Percentiles rank a stretch among this genome's conserved stretches.
These are phyloP conservation scores for Nycticebus coucang DNA, from an alignment of 2,113 vertebrate genomes.

Conservation along the genomic window DNA sequence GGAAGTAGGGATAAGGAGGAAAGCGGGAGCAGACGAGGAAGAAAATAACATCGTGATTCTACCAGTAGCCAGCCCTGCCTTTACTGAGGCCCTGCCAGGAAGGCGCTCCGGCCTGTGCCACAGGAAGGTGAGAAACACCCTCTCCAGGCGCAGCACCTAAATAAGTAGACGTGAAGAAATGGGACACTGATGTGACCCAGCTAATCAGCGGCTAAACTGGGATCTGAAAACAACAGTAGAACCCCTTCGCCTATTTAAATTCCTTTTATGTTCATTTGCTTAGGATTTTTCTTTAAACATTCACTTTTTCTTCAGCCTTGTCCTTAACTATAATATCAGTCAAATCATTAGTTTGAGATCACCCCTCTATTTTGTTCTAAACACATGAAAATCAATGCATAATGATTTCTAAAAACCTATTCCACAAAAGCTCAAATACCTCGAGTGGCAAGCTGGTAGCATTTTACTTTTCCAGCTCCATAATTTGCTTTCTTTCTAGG, in stretches of 20 bases:
- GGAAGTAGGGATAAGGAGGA: not conserved
- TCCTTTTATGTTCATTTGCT: not conserved
- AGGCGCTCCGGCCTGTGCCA: fast-evolving
- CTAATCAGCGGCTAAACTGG: not conserved
- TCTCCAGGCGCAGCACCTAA: fast-evolving
- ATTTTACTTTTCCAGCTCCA: not conserved
- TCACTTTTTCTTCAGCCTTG: not conserved
- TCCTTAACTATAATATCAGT: not conserved
- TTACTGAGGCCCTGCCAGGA: not conserved
- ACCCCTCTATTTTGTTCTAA: not conserved
- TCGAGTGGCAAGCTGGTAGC: not conserved
- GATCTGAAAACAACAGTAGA: not conserved
- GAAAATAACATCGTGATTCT: not conserved
- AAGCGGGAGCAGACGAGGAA: not conserved
- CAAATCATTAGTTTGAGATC: not conserved
- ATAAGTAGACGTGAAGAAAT: not conserved
- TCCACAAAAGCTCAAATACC: not conserved
- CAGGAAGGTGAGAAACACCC: fast-evolving
- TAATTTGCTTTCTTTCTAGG: not conserved
- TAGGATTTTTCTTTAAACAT: not conserved
- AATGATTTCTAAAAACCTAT: not conserved
- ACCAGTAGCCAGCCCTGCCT: not conserved
- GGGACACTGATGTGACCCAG: not conserved
- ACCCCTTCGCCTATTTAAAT: not conserved
- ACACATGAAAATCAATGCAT: not conserved